These are phyloP conservation scores for Zootoca vivipara DNA, from an alignment of 2,113 vertebrate species.

Conservation along the genomic window DNA sequence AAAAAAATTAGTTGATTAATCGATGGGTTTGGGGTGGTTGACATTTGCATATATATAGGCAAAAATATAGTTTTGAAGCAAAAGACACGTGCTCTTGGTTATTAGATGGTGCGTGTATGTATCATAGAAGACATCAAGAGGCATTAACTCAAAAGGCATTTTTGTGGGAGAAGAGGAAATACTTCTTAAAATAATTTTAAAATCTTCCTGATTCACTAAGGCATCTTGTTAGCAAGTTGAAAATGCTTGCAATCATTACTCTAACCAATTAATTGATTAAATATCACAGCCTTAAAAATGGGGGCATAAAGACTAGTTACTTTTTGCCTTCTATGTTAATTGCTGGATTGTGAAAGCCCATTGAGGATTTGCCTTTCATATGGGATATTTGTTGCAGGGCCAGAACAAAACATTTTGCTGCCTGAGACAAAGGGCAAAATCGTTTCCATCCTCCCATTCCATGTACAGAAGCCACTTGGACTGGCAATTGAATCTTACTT, in stretches of 20 bases:
- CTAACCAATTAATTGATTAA: background rate
- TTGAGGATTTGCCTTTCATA: background rate
- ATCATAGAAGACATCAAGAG: background rate
- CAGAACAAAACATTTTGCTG: no score
- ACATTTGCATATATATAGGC: background rate
- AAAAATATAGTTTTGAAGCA: background rate
- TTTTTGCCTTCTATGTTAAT: background rate
- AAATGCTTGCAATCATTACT: background rate
- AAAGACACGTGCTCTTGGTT: background rate
- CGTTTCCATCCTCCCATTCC: no score
- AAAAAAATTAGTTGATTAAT: background rate
- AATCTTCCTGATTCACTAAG: background rate
- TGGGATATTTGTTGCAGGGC: background rate
- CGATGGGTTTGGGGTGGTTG: background rate
- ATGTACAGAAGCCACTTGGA: no score
- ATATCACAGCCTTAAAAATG: background rate
- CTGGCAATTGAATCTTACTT: no score
- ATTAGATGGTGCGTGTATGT: background rate
- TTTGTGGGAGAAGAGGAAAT: background rate
- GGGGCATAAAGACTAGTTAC: background rate
- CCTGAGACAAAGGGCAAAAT: no score
- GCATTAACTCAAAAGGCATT: background rate
- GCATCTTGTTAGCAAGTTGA: background rate
- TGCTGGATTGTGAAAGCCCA: background rate
- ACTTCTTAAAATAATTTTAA: background rate